Evolutionary conservation across 1,140 invertebrate genomes (phyloP).

Genomic region (Aphidius ervi): DNA sequence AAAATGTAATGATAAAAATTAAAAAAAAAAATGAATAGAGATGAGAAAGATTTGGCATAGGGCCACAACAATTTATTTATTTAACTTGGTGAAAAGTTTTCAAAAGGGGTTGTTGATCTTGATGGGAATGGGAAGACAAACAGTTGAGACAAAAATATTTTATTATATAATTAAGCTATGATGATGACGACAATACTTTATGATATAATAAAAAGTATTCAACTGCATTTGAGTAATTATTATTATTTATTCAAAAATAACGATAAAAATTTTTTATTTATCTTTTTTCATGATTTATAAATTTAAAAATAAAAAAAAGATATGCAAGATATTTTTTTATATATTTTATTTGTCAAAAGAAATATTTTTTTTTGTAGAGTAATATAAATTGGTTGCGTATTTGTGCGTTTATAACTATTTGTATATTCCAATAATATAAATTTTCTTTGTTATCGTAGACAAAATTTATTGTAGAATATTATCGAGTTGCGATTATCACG

Average conservation of each 20-base stretch:
- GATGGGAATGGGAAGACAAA: conserved; percentile 36
- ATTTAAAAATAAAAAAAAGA: too few species aligned
- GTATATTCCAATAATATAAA: conserved; percentile 39
- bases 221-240: not conserved
- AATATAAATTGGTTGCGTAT: conserved; percentile 1
- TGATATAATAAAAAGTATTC: conserved; percentile 26
- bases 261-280: not conserved
- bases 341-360: conserved; percentile 14
- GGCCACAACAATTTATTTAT: conserved; percentile 43
- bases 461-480: conserved; percentile 43
- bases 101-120: conserved; percentile 24
- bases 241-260: not conserved
- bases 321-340: too few species aligned
- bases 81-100: conserved; percentile 36
- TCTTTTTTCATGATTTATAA: too few species aligned
- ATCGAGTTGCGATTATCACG: conserved; percentile 41
- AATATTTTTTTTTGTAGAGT: conserved; percentile 12
- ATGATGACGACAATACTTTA: conserved; percentile 42
- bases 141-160: conserved; percentile 44
- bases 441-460: conserved; percentile 36
- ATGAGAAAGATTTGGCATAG: conserved; percentile 36
- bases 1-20: conserved; percentile 24
- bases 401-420: conserved; percentile 10
- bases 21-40: conserved; percentile 13
- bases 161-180: conserved; percentile 45